These are phyloP conservation scores for Drosophila fuyamai DNA, from an alignment of 1,140 invertebrate species.

Conservation along the genomic window DNA sequence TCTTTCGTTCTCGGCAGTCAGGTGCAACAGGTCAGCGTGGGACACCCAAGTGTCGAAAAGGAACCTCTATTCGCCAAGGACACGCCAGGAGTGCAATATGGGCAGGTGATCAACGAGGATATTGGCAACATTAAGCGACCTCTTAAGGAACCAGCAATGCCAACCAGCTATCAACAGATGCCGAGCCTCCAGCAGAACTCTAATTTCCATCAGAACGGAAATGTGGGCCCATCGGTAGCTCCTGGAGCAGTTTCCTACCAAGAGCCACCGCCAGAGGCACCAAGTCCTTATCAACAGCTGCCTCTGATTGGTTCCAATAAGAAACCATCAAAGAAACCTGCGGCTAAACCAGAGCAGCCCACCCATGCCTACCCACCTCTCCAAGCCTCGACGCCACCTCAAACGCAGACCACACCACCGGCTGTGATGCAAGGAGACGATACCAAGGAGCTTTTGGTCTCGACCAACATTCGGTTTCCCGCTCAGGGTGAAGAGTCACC, in stretches of 20 bases:
- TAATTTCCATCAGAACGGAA: constrained; percentile 63
- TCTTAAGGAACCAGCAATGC: constrained; percentile 23
- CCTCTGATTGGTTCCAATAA: constrained; percentile 68
- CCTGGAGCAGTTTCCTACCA: constrained; percentile 34
- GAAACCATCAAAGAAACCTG: constrained; percentile 37
- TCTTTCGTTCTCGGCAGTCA: constrained; percentile 88
- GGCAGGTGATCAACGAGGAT: constrained; percentile 81
- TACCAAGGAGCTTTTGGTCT: constrained; percentile 74
- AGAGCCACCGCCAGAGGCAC: constrained; percentile 70
- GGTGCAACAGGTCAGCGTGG: constrained; percentile 85
- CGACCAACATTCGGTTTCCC: constrained; percentile 82
- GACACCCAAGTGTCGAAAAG: constrained; percentile 58
- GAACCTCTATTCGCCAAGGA: constrained; percentile 63
- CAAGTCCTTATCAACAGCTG: constrained; percentile 72
- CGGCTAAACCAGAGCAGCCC: constrained; percentile 18
- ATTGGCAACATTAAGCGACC: constrained; percentile 68
- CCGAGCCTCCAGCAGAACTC: constrained; percentile 44
- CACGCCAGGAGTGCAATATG: constrained; percentile 66
- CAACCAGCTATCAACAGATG: constrained; percentile 54
- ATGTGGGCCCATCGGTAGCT: constrained; percentile 31
- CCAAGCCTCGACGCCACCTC: not conserved
- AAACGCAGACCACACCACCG: constrained; percentile 6
- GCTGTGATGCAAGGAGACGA: constrained; percentile 30
- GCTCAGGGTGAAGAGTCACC: constrained; percentile 63
- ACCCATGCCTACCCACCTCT: constrained; percentile 3